Evolutionary conservation across 2,888 invertebrate genomes (phyloP), one percentile per base, ranked within the genome.

Genomic region (Ophioninae sp.): DNA sequence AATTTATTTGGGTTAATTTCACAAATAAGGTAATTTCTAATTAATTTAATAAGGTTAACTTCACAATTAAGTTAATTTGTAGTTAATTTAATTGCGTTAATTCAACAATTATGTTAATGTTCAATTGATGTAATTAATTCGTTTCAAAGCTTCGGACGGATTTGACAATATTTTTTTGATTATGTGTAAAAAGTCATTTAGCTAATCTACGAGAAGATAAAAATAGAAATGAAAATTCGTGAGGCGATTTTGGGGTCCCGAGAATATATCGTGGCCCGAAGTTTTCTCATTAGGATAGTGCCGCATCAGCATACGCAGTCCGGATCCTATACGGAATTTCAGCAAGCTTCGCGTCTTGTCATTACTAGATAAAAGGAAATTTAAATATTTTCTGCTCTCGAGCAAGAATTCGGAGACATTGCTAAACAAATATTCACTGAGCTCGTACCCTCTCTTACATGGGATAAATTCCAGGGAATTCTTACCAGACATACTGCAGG

Each of bases 401-500:
- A 3, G 56, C 56, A 67, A 37, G 68, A 61, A 74, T 74, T 69
- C 61, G 30, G 51, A 30, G 51, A 51, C 64, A 6, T 71, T 63
- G 37, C 37, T 63, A 30, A n/a, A 5, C 61, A 30, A 79, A 85
- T 92, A 92, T n/a, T 13, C 22, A 58, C 6, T 56, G 30, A 41
- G 67, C 20, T 61, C 23, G 9, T 30, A 2, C 63, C 2, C 63
- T 23, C 23, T 63, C 9, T 2, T 13, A 17, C 20, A n/a, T n/a
- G 20, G 58, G 5, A 59, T 20, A 20, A 20, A n/a, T 6, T 59
- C 58, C 58, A 20, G 0, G 58, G n/a, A 59, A 59, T 59, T n/a
- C n/a, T 59, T 59, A 59, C n/a, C 7, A 20, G n/a, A 59, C 17
- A 59, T 59, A n/a, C 58, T 20, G 20, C 20, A 20, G 20, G 58